Percentiles rank a stretch among this genome's conserved stretches.
Evolutionary conservation across 23 tunicate species (phyloP).

Genomic region (Ascidia mentula): DNA sequence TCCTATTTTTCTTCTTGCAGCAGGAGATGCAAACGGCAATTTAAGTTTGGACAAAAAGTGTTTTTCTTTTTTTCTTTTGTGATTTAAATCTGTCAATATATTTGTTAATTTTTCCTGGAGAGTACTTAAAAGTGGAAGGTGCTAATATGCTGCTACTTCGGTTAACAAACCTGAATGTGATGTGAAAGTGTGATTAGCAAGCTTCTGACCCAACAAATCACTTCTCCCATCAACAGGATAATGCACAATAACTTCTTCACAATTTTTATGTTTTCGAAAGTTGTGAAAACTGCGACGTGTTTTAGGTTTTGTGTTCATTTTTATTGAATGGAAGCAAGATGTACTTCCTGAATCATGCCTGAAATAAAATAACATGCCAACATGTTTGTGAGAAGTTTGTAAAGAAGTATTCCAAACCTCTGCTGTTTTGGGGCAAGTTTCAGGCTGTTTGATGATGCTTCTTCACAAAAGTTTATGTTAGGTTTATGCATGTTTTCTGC

Average conservation of each 20-base stretch:
- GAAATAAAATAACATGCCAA: neutral
- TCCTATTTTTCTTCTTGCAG: slow-evolving; percentile 12
- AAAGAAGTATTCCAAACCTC: neutral
- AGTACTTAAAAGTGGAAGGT: neutral
- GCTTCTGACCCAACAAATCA: neutral
- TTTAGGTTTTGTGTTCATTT: neutral
- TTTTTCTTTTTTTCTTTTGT: neutral
- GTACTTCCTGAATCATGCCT: slow-evolving; percentile 18
- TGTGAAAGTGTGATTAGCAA: neutral
- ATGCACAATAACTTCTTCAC: neutral
- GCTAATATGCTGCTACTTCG: neutral
- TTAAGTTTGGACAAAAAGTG: neutral
- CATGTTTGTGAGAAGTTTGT: too few relatives aligned
- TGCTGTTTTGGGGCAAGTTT: neutral
- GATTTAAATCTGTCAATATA: neutral
- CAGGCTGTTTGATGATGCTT: neutral
- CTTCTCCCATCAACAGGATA: neutral
- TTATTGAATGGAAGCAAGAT: neutral
- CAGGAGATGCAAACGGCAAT: slow-evolving; percentile 22
- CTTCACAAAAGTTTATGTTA: neutral
- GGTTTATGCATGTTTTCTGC: neutral
- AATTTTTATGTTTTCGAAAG: neutral
- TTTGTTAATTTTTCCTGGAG: neutral
- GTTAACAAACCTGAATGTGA: neutral
- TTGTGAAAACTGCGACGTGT: neutral